Conservation (phyloP, 2,797 vertebrate species). For the Cuculus canorus region DNA sequence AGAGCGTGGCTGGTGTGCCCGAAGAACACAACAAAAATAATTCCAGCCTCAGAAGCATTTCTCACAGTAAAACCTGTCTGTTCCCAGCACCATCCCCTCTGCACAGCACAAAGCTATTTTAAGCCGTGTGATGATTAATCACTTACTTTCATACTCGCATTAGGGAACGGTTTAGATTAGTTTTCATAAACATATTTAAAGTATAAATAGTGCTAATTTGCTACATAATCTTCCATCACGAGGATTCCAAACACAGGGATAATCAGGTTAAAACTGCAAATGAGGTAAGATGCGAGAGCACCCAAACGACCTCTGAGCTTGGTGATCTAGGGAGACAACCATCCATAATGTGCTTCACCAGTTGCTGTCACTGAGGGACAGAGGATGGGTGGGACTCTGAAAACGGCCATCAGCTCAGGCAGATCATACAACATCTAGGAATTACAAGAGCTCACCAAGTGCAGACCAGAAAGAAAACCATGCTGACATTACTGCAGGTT, state of each 20-base stretch:
- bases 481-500: not conserved
- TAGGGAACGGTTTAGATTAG: constrained; percentile 5
- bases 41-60: not conserved
- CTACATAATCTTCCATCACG: not conserved
- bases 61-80: not conserved
- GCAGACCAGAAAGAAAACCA: not conserved
- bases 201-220: not conserved
- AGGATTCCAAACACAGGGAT: not conserved
- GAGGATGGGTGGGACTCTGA: not conserved
- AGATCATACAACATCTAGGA: not conserved
- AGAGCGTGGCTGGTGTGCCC: not conserved
- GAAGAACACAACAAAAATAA: not conserved
- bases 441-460: not conserved
- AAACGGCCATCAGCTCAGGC: not conserved
- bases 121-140: constrained; percentile 21
- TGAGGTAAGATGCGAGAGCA: not conserved
- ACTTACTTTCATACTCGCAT: not conserved
- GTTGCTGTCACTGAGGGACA: not conserved
- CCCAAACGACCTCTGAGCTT: not conserved
- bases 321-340: not conserved
- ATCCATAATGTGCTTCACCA: not conserved
- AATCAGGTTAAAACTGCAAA: constrained; percentile 2
- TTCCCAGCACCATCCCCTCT: not conserved
- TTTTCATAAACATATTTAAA: constrained; percentile 32
- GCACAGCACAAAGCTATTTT: not conserved